These are phyloP conservation scores for Hypocryptadius cinnamomeus DNA, from an alignment of 2,113 vertebrate species.

Conservation along the genomic window DNA sequence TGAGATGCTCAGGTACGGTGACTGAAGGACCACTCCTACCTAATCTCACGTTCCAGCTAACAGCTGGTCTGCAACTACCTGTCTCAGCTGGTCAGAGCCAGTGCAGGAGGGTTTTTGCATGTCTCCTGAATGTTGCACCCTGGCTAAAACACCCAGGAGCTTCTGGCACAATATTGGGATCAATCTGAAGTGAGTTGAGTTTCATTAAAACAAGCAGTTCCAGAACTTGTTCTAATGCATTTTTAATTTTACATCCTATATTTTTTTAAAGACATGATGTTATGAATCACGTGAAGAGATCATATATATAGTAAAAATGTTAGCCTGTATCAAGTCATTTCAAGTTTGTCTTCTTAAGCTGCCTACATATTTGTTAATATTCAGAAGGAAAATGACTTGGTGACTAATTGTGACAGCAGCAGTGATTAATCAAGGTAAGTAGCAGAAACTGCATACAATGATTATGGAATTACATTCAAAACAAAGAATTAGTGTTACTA, in stretches of 20 bases:
- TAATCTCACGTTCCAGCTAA: neutral
- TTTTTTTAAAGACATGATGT: neutral
- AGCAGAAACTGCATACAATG: neutral
- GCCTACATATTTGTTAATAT: neutral
- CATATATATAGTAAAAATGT: neutral
- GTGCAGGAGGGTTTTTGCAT: neutral
- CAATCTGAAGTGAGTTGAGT: neutral
- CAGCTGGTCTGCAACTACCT: neutral
- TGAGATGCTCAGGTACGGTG: neutral
- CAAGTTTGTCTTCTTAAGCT: neutral
- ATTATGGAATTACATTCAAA: neutral
- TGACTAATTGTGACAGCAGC: neutral
- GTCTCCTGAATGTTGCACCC: neutral
- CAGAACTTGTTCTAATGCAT: neutral
- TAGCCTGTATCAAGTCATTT: neutral
- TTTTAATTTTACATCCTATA: neutral
- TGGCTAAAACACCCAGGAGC: neutral
- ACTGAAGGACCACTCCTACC: neutral
- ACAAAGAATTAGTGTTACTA: neutral
- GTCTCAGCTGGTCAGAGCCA: neutral
- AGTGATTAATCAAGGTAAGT: neutral
- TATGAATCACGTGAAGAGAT: neutral
- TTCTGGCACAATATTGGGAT: neutral
- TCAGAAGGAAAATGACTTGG: neutral
- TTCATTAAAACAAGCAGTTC: neutral